Evolutionary conservation across 1,140 invertebrate species (phyloP), one percentile per base, ranked within the genome.

Genomic region (Drosophila erecta): DNA sequence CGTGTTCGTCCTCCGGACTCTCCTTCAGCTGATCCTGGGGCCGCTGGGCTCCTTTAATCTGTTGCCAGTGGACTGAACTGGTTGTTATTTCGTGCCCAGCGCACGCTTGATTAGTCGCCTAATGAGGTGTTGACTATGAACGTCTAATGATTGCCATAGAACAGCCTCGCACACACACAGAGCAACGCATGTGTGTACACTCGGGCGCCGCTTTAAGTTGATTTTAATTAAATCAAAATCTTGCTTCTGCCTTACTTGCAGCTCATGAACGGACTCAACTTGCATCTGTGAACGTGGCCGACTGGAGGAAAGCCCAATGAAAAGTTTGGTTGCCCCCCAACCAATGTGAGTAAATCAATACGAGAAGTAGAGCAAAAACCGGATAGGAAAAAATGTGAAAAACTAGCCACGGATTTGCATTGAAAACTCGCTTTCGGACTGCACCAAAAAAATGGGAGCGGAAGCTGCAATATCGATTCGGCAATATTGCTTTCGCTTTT

Each of bases 61-160:
- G 75, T 55, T 69, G 73, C 72, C 73, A 60, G 74, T 70, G 67
- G 67, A 60, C 73, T 80, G 69, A 79, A 87, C 75, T 89, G 84
- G 55, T 81, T 67, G 79, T 89, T 89, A 84, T 89, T 84, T 71
- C 79, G 79, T 79, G 74, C 56, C 64, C 72, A 79, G 72, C 38
- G 33, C 67, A 84, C 90, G 83, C 90, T 80, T 91, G 90, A 91
- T 91, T 91, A 91, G 85, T 79, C 83, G 76, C 90, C 81, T 86
- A 91, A 91, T 91, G 90, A 91, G 85, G 81, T 91, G 90, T 91
- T 86, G 83, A 85, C 86, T 84, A 84, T 87, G 79, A 87, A 51
- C 72, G 61, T 79, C 74, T 85, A 90, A 90, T 90, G 73, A 69
- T 84, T 80, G 73, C 64, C 46, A 38, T 44, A 51, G 51, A 76